Conservation (phyloP, 2,797 vertebrate species). For the Apodemus agrarius region DNA sequence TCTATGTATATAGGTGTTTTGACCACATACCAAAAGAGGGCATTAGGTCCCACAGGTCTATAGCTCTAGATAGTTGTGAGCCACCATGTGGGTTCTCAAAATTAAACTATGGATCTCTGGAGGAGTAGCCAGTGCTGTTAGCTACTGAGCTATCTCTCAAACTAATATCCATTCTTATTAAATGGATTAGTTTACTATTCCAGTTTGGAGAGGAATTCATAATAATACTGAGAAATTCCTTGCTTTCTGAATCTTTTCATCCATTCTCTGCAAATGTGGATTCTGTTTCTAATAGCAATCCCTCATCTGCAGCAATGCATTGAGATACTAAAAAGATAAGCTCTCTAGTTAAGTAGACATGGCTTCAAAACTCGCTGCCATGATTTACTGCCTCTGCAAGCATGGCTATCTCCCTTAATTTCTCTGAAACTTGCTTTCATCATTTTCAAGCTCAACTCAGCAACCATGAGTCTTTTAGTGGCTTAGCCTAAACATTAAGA, state of each 20-base stretch:
- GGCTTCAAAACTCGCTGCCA: not conserved
- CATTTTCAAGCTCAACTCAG: not conserved
- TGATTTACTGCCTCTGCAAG: not conserved
- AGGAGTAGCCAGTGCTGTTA: not conserved
- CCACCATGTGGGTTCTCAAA: not conserved
- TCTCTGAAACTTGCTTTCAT: slow-evolving; percentile 21
- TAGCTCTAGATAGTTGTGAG: not conserved
- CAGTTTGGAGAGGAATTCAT: not conserved
- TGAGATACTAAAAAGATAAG: not conserved
- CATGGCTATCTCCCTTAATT: not conserved
- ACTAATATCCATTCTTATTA: not conserved
- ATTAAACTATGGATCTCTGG: not conserved
- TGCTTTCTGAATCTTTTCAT: not conserved
- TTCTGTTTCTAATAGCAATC: not conserved
- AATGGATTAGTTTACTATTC: not conserved
- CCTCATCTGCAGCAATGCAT: not conserved
- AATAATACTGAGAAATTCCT: not conserved
- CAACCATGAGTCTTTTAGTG: not conserved
- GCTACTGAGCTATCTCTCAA: not conserved
- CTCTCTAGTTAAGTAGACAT: not conserved
- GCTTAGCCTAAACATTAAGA: not conserved
- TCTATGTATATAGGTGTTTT: not conserved
- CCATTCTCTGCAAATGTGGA: not conserved
- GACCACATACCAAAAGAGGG: not conserved
- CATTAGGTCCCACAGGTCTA: not conserved